Conservation (phyloP, 2,113 vertebrate genomes). For the Scatophagus argus region DNA sequence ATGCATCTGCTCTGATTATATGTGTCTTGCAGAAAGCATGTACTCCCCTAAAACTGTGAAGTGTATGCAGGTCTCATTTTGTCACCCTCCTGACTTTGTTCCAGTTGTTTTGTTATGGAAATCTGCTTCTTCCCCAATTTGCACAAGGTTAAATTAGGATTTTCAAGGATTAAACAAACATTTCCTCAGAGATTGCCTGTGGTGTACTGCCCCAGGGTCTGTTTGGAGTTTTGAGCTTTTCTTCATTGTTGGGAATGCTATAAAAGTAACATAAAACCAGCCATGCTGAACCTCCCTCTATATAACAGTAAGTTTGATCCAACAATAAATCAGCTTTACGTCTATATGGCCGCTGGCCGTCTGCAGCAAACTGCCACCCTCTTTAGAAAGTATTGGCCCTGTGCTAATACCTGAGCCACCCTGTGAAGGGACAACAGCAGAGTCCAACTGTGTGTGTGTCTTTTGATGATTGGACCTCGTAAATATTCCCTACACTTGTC, state of each 20-base stretch:
- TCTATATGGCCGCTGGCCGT: conserved; percentile 33
- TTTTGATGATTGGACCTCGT: conserved; percentile 29
- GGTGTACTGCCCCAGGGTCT: conserved; percentile 38
- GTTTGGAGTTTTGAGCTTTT: conserved; percentile 53
- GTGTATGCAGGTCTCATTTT: background rate
- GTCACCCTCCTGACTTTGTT: background rate
- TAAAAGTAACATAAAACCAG: conserved; percentile 27
- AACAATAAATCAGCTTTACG: conserved; percentile 40
- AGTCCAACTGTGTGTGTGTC: conserved; percentile 6
- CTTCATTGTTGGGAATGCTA: conserved; percentile 46
- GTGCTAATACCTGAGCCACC: conserved; percentile 27
- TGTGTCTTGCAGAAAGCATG: background rate
- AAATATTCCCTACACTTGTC: conserved; percentile 45
- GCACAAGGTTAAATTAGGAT: conserved; percentile 35
- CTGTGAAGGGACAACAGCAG: conserved; percentile 17
- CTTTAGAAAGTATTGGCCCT: conserved; percentile 18
- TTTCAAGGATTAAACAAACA: conserved; percentile 53
- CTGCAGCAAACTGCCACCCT: conserved; percentile 31
- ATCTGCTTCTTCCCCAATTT: conserved; percentile 22
- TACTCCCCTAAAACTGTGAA: background rate
- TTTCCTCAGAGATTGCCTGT: conserved; percentile 33
- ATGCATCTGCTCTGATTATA: background rate
- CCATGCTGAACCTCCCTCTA: conserved; percentile 22
- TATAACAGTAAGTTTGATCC: conserved; percentile 31
- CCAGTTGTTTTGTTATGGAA: background rate